Conservation (phyloP, 2,113 vertebrate genomes). For the Excalfactoria chinensis region DNA sequence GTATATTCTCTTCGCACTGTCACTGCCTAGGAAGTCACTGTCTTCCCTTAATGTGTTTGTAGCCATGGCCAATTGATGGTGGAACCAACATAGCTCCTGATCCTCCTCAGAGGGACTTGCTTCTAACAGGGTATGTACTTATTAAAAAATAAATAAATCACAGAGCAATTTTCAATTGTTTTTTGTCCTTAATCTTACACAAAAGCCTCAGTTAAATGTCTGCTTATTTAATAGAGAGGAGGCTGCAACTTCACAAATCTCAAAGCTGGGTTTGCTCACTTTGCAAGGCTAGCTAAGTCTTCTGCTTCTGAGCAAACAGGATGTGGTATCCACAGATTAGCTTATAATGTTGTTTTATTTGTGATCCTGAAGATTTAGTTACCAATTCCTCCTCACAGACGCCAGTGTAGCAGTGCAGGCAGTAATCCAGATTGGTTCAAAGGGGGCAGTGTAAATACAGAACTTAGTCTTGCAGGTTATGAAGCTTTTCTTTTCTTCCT, state of each 20-base stretch:
- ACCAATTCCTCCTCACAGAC: background rate
- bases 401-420: background rate
- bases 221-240: background rate
- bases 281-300: background rate
- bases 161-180: background rate
- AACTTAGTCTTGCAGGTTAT: background rate
- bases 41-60: conserved; percentile 30
- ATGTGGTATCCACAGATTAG: background rate
- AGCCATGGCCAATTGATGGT: conserved; percentile 94
- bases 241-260: background rate
- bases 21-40: background rate
- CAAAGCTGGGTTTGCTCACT: background rate
- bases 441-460: background rate
- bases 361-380: background rate
- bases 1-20: background rate
- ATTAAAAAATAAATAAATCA: background rate
- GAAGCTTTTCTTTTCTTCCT: background rate
- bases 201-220: background rate
- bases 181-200: background rate
- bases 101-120: conserved; percentile 93
- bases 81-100: conserved; percentile 89
- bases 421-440: background rate
- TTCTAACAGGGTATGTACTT: conserved; percentile 91
- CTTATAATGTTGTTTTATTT: background rate
- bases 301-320: background rate